Evolutionary conservation across 2,888 invertebrate species (phyloP), one percentile per base, ranked within the genome.

Genomic region (Cheilosia vernalis): DNA sequence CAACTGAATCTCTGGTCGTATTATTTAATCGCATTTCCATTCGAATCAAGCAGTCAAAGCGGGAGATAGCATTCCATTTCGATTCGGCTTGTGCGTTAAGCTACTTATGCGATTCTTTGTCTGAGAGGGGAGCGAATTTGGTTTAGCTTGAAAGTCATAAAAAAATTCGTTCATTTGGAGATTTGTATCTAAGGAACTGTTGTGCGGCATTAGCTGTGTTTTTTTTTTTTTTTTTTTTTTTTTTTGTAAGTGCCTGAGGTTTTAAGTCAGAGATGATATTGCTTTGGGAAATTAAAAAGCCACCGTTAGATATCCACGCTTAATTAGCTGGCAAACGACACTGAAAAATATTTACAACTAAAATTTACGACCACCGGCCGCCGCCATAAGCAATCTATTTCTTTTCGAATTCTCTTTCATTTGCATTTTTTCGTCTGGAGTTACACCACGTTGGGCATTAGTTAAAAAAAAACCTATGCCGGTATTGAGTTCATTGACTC

Each of bases 111-210:
- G 5, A 2, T 27, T n/a, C 42, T 33, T 19, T 30, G 9, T 3
- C 15, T 1, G n/a, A 19, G 24, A 42, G 53, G 27, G 2, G 4
- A 21, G 49, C 13, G 42, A 53, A 30, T 42, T 64, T 21, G 21
- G 1, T 53, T 42, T 42, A 27, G 47, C 30, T 7, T 21, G 10
- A 30, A 2, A 37, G 17, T 13, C 49, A 64, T 64, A 10, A 44
- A 27, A 21, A 60, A 61, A 30, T 44, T 4, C 27, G 9, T 44
- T 60, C 42, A 24, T 37, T 53, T 42, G 17, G 19, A 17, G 30
- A 40, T 53, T 42, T 27, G 30, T 55, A 67, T 67, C 27, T 19
- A 17, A 13, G 15, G 21, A 67, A 53, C 42, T 9, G 53, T 63
- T 63, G 6, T 27, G 6, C 27, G 27, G 30, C 27, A 6, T 40